Percentiles rank a stretch among this genome's conserved stretches.
phyloP scores from a whole-genome alignment of 2,888 invertebrate species.

The Leucania comma region DNA sequence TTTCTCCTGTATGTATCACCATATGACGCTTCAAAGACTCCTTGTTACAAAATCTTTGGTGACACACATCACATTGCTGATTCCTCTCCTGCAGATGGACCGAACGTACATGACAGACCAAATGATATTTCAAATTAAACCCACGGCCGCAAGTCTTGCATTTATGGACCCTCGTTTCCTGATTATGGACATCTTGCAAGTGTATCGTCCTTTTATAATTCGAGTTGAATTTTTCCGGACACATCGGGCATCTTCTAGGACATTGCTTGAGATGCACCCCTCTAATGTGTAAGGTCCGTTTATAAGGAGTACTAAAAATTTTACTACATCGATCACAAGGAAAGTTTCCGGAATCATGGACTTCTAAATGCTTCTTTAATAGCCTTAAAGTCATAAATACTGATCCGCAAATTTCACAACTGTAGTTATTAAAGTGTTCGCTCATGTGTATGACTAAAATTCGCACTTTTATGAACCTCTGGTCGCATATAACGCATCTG shows the following conservation, averaged over 20 bases:
- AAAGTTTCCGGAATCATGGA: conserved; percentile 85
- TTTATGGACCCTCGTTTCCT: conserved; percentile 85
- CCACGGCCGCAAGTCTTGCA: conserved; percentile 86
- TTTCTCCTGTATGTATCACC: conserved; percentile 90
- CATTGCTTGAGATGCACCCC: conserved; percentile 86
- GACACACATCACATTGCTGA: conserved; percentile 89
- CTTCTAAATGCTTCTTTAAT: conserved; percentile 86
- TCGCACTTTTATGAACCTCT: conserved; percentile 84
- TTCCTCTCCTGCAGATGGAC: conserved; percentile 88
- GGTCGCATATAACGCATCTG: conserved; percentile 83
- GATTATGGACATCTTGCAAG: conserved; percentile 86
- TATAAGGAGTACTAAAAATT: conserved; percentile 84
- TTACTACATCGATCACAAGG: conserved; percentile 85
- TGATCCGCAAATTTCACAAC: conserved; percentile 87
- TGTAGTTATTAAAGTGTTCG: conserved; percentile 87
- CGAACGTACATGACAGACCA: conserved; percentile 85
- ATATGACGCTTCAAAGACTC: conserved; percentile 90
- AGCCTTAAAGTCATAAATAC: conserved; percentile 86
- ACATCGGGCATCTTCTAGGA: conserved; percentile 84
- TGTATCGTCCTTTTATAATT: conserved; percentile 87
- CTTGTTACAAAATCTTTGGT: conserved; percentile 89
- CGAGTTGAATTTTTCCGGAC: conserved; percentile 86
- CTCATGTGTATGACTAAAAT: conserved; percentile 88
- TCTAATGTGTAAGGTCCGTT: conserved; percentile 81
- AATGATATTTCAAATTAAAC: conserved; percentile 85